Base-by-base conservation (phyloP, 2,888 invertebrate genomes). In the Tipula lateralis region DNA sequence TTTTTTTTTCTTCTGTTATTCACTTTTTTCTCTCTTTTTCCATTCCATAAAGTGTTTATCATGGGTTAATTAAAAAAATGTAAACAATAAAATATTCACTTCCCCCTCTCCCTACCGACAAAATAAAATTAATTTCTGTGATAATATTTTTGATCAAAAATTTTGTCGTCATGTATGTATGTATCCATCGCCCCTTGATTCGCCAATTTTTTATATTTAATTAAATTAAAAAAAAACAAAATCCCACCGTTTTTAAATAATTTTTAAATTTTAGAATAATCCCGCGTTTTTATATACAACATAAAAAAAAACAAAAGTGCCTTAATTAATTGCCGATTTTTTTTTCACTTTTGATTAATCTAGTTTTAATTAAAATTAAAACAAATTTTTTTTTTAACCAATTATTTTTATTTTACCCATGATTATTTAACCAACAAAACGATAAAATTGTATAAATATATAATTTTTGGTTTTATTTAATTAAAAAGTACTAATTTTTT, bases 71-170 rank as follows among this genome's bases (percentile, higher is more conserved):
- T 24, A 24, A 66, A 66, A 66, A 24, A 66, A 2, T 66, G 66
- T 66, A 24, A n/a, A n/a, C n/a, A n/a, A 24, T 66, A 24, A n/a
- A n/a, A n/a, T n/a, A n/a, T n/a, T n/a, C n/a, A n/a, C n/a, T 66
- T 66, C 66, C 24, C 24, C 24, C 9, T 66, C 24, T 66, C 24
- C 24, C 66, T 13, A 12, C 66, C 66, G 66, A 66, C 66, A 66
- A 66, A 66, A 66, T 66, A 24, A 66, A 66, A 66, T 50, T 66
- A 66, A 66, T 66, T 66, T 66, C 66, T 66, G 66, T 66, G 66
- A 66, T 66, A 66, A 66, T 66, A 9, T 66, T 24, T 66, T 66
- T 66, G 9, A 66, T 24, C 24, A 2, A 66, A 66, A 66, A 66
- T 66, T 66, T 66, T 66, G 66, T 66, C 66, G 66, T 24, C 9